Evolutionary conservation across 2,888 invertebrate genomes (phyloP), one percentile per base, ranked within the genome.

Genomic region (Andrena trimmerana): DNA sequence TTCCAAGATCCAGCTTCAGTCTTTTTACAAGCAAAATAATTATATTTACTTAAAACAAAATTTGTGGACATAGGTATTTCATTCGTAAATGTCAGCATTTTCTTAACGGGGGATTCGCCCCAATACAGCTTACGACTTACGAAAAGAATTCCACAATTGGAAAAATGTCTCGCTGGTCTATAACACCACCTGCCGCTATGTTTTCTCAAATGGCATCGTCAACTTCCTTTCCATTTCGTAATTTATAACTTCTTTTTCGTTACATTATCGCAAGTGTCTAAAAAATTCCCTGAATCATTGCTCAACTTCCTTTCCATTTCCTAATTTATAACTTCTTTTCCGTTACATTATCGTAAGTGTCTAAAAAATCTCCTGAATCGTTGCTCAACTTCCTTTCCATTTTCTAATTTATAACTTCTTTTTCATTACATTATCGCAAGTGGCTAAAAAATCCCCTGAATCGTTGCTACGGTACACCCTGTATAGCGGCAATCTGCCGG

Each of bases 401-500:
- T 24, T 27, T 3, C 57, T 27, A 20, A 57, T 24, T 1, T 27
- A 57, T 5, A 57, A 10, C 27, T 27, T 27, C 24, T 8, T 27
- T 24, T 10, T 57, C 57, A 1, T 42, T 42, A 10, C 57, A 57
- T 57, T 57, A 57, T 57, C 27, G 24, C 24, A 27, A 57, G 20
- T 10, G 57, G 1, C 24, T 8, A 8, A 27, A 57, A 57, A 57
- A 57, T 57, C 54, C 10, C 24, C 24, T 10, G 10, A 24, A 24
- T 27, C 10, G 57, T 57, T 57, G 31, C 5, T 31, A 57, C 57
- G 24, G 24, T 57, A 57, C 57, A 57, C 57, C 57, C 57, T 27
- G 57, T 57, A 57, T 73, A 75, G 79, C 68, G 78, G 66, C 80
- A 70, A 85, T 85, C 85, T 72, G 66, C 76, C 69, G 69, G 84